Evolutionary conservation across 2,888 invertebrate genomes (phyloP), one percentile per base, ranked within the genome.

Genomic region (Hyposoter dolosus): DNA sequence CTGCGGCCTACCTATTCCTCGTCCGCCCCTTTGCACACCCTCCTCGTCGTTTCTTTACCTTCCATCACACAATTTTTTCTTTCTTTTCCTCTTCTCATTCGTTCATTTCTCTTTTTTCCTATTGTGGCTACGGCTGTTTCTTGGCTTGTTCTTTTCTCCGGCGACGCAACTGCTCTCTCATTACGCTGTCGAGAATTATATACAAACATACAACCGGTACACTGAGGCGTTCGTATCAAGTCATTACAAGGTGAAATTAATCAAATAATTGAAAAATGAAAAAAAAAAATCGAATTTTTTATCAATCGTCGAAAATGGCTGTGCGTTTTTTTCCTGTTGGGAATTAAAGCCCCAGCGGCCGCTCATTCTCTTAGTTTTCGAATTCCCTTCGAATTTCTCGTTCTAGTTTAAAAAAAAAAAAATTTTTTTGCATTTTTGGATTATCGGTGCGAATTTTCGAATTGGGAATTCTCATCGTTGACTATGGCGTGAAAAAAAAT

Each of bases 1-100:
- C 83, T 83, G 77, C 84, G 84, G 87, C 86, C 86, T 84, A 83
- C 85, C 86, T 84, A 85, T 87, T 86, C 83, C 82, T 87, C 84
- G 74, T 82, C 63, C 82, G 65, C 45, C 69, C 23, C 68, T 60
- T 60, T 71, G 43, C 65, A 68, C 77, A 17, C 47, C 10, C 40
- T 40, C 40, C 40, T 40, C 40, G 35, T 28, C 60, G 72, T 63
- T 60, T 50, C 68, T 77, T 71, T 47, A 23, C 56, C 76, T 32
- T 60, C 50, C 17, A 5, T 32, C 17, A 40, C 69, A 40, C 45
- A n/a, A 78, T 56, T 35, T 32, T 68, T 47, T 60, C 35, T 35
- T 80, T 76, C 40, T 35, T 69, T 56, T 60, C 9, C 56, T 68
- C 23, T 76, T 28, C 35, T 74, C 76, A 69, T 53, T 53, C 63